Evolutionary conservation across 2,888 invertebrate species (phyloP).

Genomic region (Cephus spinipes): DNA sequence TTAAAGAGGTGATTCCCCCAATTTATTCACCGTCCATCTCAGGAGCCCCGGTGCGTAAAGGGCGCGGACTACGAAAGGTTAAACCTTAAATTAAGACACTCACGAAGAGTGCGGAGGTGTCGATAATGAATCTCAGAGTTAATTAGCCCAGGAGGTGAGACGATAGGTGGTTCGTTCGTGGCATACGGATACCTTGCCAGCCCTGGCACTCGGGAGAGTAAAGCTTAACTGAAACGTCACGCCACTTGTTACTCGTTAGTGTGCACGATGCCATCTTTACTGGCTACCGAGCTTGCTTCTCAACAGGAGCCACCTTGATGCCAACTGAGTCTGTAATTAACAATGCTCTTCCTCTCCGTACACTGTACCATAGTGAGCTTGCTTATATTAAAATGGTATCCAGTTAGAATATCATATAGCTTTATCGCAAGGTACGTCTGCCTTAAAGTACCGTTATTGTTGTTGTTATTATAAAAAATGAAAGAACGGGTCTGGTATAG

Average conservation of each 20-base stretch:
- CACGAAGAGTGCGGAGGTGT: constrained; percentile 46
- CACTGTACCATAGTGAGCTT: constrained; percentile 5
- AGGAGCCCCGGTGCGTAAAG: background rate
- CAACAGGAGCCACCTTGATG: constrained; percentile 44
- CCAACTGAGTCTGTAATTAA: constrained; percentile 54
- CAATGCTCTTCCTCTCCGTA: constrained; percentile 43
- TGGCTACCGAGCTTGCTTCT: constrained; percentile 37
- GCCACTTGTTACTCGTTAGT: constrained; percentile 60
- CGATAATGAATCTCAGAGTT: constrained; percentile 63
- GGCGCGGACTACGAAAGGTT: constrained; percentile 27
- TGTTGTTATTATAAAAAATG: background rate
- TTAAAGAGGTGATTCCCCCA: background rate
- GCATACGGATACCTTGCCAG: constrained; percentile 54
- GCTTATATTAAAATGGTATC: background rate
- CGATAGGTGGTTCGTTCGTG: constrained; percentile 57
- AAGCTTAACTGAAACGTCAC: constrained; percentile 62
- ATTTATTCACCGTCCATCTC: background rate
- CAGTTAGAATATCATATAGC: background rate
- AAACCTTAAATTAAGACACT: constrained; percentile 53
- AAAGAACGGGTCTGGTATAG: background rate
- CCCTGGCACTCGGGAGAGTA: constrained; percentile 33
- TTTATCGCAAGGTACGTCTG: background rate
- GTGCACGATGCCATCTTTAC: constrained; percentile 61
- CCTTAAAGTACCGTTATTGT: background rate
- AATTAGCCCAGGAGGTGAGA: constrained; percentile 57